Evolutionary conservation across 2,888 invertebrate species (phyloP).

Genomic region (Sesia bembeciformis): DNA sequence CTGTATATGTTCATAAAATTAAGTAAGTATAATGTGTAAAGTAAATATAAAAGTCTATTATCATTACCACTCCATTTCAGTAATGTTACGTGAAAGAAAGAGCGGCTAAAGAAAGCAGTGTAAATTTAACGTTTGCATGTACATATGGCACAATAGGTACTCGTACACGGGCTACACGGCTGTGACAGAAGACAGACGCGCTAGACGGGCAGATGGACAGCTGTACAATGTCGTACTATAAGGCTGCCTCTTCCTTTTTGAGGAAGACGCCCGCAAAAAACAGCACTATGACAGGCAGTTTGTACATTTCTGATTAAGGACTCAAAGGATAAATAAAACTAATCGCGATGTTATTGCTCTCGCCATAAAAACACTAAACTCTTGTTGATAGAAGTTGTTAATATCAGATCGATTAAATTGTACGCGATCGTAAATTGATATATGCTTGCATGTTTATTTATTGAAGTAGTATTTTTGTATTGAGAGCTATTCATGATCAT

Average conservation of each 20-base stretch:
- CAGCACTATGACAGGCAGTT: background rate
- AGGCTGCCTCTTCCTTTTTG: background rate
- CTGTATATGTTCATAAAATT: too few species aligned
- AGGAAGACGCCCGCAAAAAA: background rate
- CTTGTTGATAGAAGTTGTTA: background rate
- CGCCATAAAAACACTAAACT: background rate
- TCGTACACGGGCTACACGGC: background rate
- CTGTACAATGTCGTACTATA: background rate
- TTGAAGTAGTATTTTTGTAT: background rate
- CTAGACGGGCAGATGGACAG: background rate
- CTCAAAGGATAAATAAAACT: background rate
- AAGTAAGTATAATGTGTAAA: too few species aligned
- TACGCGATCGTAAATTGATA: conserved; percentile 5
- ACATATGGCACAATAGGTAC: too few species aligned
- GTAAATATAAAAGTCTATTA: too few species aligned
- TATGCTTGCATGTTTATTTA: conserved; percentile 4
- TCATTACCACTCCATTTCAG: too few species aligned
- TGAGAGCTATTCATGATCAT: conserved; percentile 6
- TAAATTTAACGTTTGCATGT: too few species aligned
- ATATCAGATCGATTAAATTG: conserved; percentile 5
- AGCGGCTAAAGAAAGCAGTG: too few species aligned
- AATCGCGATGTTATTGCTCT: background rate
- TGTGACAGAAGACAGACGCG: background rate
- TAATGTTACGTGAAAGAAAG: too few species aligned
- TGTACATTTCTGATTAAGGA: background rate